Evolutionary conservation across 2,113 vertebrate species (phyloP).

Genomic region (Epinephelus cyanopodus): DNA sequence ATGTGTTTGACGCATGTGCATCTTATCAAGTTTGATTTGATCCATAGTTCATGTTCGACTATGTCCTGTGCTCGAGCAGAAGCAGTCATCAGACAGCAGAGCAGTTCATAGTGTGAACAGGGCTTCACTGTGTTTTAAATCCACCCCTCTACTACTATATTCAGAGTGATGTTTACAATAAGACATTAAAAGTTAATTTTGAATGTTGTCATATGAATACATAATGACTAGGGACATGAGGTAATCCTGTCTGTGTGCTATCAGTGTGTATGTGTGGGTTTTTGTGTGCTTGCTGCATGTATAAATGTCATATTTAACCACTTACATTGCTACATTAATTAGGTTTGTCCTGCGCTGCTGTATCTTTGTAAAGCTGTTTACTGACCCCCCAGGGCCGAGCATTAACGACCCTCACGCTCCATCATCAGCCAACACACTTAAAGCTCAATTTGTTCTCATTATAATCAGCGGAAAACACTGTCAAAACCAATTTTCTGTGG

Average conservation of each 20-base stretch:
- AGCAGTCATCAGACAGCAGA: no score
- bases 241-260: neutral
- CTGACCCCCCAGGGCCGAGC: constrained; percentile 41
- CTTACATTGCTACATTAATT: constrained; percentile 45
- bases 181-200: constrained; percentile 9
- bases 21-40: no score
- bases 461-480: constrained; percentile 67
- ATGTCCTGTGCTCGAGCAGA: no score
- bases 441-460: constrained; percentile 73
- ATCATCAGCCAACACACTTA: constrained; percentile 58
- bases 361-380: constrained; percentile 42
- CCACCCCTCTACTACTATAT: neutral
- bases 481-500: constrained; percentile 59
- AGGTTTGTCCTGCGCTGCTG: constrained; percentile 41
- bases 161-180: neutral
- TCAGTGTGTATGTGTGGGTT: neutral
- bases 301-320: constrained; percentile 27
- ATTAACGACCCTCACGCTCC: constrained; percentile 35
- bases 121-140: neutral
- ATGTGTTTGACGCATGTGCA: no score
- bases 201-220: neutral
- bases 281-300: neutral
- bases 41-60: no score
- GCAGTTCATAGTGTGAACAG: neutral
- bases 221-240: neutral